Percentiles rank a stretch among this genome's conserved stretches.
Conservation (phyloP, 2,888 invertebrate species). For the Latrodectus elegans region DNA sequence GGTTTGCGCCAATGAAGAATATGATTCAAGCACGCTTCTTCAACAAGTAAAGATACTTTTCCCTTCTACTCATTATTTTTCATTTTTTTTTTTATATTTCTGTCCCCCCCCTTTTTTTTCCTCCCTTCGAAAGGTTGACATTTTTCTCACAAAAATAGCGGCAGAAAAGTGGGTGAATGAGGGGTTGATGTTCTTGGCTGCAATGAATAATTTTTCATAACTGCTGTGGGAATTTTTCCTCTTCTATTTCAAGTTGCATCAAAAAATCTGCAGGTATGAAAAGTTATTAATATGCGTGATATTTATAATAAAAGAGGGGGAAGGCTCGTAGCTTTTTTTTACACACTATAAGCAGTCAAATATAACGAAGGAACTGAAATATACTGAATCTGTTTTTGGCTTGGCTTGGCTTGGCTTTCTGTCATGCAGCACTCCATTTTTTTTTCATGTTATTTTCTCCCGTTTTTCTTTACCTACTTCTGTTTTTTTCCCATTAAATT, state of each 20-base stretch:
- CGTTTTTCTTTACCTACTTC: neutral
- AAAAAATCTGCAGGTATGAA: slow-evolving; percentile 46
- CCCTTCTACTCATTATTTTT: neutral
- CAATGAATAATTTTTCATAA: neutral
- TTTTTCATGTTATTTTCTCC: slow-evolving; percentile 4
- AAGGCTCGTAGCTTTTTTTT: slow-evolving; percentile 1
- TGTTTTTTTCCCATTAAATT: slow-evolving; percentile 6
- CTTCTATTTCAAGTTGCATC: slow-evolving; percentile 16
- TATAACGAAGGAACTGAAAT: slow-evolving; percentile 30
- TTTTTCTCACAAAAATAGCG: neutral
- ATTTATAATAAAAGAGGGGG: slow-evolving; percentile 38
- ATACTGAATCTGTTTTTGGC: slow-evolving; percentile 16
- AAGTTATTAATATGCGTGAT: slow-evolving; percentile 58
- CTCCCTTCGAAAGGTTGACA: neutral
- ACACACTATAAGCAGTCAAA: slow-evolving; percentile 6
- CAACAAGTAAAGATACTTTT: neutral
- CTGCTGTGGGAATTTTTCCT: neutral
- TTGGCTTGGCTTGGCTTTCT: slow-evolving; percentile 37
- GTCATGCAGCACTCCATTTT: slow-evolving; percentile 21
- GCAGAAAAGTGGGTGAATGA: neutral
- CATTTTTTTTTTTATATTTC: neutral
- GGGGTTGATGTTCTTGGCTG: neutral
- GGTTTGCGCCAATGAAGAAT: slow-evolving; percentile 16
- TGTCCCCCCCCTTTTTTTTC: neutral
- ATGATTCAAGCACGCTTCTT: slow-evolving; percentile 13